These are phyloP conservation scores for Ammospiza nelsoni DNA, from an alignment of 2,113 vertebrate genomes.

Conservation along the genomic window DNA sequence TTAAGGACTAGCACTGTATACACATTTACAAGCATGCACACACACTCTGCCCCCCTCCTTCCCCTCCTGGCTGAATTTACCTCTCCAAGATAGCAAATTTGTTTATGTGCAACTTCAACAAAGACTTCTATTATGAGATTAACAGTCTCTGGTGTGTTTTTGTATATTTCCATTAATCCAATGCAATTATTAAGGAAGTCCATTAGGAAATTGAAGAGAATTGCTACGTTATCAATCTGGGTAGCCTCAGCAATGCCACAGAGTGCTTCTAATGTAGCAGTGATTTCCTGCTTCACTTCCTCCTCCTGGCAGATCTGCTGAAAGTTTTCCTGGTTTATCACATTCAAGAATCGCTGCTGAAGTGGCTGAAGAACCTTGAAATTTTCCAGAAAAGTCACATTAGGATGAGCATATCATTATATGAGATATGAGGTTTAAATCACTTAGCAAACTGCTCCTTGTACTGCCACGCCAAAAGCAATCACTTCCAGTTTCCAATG, in stretches of 20 bases:
- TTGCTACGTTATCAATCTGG: conserved; percentile 95
- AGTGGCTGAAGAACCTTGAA: conserved; percentile 94
- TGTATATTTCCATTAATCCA: conserved; percentile 98
- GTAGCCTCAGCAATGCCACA: conserved; percentile 98
- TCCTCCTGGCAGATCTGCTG: conserved; percentile 96
- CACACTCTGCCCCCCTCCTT: not conserved
- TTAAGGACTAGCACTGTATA: not conserved
- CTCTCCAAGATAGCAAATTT: conserved; percentile 99
- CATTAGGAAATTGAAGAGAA: conserved; percentile 98
- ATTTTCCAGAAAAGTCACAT: not conserved
- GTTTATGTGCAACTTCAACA: conserved; percentile 99
- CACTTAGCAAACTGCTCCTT: not conserved
- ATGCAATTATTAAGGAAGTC: conserved; percentile 98
- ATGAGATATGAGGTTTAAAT: not conserved
- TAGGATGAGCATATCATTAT: not conserved
- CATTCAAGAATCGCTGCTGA: conserved; percentile 95
- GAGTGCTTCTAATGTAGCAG: conserved; percentile 92
- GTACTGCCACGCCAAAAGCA: not conserved
- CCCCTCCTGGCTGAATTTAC: conserved; percentile 71
- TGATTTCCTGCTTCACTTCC: conserved; percentile 93
- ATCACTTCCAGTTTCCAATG: not conserved
- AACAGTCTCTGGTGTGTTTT: conserved; percentile 96
- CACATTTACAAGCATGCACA: fast-evolving
- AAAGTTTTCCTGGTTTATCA: conserved; percentile 98
- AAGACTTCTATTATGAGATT: conserved; percentile 99